Evolutionary conservation across 2,113 vertebrate genomes (phyloP).

Genomic region (Bufo gargarizans): DNA sequence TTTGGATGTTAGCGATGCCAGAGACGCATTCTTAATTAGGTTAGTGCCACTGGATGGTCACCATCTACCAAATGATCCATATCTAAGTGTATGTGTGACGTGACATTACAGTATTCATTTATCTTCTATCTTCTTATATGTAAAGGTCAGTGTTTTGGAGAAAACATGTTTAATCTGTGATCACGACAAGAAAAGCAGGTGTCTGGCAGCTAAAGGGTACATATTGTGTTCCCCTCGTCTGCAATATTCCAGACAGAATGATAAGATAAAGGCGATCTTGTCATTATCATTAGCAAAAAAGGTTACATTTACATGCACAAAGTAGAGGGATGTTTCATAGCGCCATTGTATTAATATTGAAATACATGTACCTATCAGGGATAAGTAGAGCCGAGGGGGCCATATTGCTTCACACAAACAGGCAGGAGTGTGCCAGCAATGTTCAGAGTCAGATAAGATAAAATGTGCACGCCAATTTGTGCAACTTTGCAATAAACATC

Average conservation of each 20-base stretch:
- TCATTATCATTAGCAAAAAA: conserved; percentile 36
- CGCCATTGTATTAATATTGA: conserved; percentile 17
- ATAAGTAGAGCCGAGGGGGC: conserved; percentile 10
- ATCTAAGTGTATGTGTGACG: neutral
- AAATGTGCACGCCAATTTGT: neutral
- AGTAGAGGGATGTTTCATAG: neutral
- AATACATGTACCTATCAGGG: conserved; percentile 4
- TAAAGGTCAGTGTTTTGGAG: conserved; percentile 29
- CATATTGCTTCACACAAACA: neutral
- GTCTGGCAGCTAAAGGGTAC: conserved; percentile 17
- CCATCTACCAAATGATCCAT: conserved; percentile 19
- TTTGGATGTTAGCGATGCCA: conserved; percentile 35
- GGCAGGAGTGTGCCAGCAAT: neutral
- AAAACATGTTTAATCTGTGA: conserved; percentile 29
- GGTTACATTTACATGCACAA: conserved; percentile 43
- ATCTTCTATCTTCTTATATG: neutral
- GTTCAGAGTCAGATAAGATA: neutral
- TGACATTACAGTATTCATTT: conserved; percentile 40
- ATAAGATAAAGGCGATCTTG: conserved; percentile 37
- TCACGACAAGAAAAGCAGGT: neutral
- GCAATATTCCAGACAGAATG: conserved; percentile 4
- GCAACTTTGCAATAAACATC: too few relatives aligned
- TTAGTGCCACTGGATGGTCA: conserved; percentile 48
- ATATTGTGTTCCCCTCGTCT: neutral
- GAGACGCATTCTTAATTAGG: conserved; percentile 22